Conservation (phyloP, 2,888 invertebrate species). For the Troilus luridus region DNA sequence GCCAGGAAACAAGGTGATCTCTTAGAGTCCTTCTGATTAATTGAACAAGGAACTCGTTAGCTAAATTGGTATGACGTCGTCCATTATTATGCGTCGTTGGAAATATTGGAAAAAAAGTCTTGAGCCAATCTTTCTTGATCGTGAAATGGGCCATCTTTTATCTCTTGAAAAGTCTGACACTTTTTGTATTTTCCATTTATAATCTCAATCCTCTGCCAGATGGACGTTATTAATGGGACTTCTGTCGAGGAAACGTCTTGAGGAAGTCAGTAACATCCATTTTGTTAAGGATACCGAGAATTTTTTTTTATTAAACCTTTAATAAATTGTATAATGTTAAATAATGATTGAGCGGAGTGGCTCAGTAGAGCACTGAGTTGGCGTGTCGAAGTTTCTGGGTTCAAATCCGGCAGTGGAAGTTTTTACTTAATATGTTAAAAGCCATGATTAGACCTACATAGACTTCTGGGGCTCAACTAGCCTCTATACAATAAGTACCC, state of each 20-base stretch:
- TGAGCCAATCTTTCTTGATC: constrained; percentile 14
- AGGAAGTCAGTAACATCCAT: not conserved
- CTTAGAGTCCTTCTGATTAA: not conserved
- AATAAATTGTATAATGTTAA: not conserved
- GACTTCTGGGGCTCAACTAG: no score
- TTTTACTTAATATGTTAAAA: no score
- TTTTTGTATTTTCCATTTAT: constrained; percentile 34
- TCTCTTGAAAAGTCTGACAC: constrained; percentile 8
- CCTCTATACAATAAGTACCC: no score
- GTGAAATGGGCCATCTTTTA: constrained; percentile 15
- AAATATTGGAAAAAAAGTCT: constrained; percentile 2
- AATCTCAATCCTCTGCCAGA: constrained; percentile 12
- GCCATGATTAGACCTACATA: no score
- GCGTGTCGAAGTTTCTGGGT: no score
- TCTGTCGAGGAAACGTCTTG: not conserved
- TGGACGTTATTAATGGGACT: not conserved
- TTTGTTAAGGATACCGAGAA: not conserved
- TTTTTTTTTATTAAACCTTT: not conserved
- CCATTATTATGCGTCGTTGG: constrained; percentile 15
- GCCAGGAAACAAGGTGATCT: not conserved
- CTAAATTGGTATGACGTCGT: constrained; percentile 2
- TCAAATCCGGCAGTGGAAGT: no score
- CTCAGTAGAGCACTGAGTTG: no score
- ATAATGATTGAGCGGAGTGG: no score
- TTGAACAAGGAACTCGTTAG: not conserved